These are phyloP conservation scores for Pseudocheirus occidentalis DNA, from an alignment of 2,797 vertebrate species.

Conservation along the genomic window DNA sequence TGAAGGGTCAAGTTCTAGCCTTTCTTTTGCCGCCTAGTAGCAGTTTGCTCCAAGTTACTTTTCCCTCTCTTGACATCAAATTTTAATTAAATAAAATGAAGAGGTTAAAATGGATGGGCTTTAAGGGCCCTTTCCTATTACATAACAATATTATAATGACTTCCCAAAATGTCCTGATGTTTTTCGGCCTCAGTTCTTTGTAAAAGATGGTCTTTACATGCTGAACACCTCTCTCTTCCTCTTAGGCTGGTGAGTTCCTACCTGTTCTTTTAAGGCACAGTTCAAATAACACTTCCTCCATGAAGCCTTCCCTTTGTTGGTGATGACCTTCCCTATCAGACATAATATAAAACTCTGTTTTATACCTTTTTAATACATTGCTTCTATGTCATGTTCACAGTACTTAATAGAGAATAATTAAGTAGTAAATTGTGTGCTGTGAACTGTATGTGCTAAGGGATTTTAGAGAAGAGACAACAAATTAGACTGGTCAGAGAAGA, in stretches of 20 bases:
- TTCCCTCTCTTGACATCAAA: background rate
- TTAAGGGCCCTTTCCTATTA: background rate
- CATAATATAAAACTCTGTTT: background rate
- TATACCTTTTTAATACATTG: background rate
- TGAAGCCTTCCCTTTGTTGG: background rate
- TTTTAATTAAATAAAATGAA: background rate
- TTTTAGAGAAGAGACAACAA: background rate
- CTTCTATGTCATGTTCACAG: background rate
- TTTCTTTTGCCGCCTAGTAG: background rate
- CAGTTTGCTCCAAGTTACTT: background rate
- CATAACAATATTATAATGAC: background rate
- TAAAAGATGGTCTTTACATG: background rate
- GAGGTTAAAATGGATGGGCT: background rate
- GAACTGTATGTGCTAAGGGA: background rate
- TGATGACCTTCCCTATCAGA: background rate
- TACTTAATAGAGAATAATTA: background rate
- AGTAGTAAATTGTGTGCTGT: background rate
- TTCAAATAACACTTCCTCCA: background rate
- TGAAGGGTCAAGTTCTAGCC: background rate
- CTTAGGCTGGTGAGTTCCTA: background rate
- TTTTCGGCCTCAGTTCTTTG: background rate
- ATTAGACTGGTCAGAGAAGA: background rate
- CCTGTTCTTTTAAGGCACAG: background rate
- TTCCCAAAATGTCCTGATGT: background rate
- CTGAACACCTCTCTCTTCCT: background rate